A percentile compares a stretch with the other conserved stretches of the same genome.
phyloP scores from a whole-genome alignment of 2,797 vertebrate genomes.

The Pseudomugil tenellus region DNA sequence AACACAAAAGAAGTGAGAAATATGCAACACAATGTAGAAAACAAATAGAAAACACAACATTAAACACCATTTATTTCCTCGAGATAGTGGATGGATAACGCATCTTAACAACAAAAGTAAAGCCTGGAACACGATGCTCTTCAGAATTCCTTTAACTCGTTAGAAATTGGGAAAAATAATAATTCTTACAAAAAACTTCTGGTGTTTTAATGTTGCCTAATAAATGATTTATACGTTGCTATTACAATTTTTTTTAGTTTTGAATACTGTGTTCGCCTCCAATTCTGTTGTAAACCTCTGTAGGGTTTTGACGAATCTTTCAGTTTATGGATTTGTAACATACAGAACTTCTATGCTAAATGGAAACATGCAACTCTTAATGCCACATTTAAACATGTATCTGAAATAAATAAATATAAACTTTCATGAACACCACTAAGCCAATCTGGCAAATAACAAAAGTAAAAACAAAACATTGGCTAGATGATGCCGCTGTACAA shows the following conservation, averaged over 20 bases:
- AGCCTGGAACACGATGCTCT: not conserved
- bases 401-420: not conserved
- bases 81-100: not conserved
- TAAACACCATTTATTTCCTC: not conserved
- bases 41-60: constrained; percentile 7
- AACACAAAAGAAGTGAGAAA: constrained; percentile 15
- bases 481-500: no score
- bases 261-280: not conserved
- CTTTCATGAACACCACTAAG: no score
- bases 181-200: not conserved
- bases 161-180: not conserved
- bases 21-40: constrained; percentile 13
- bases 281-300: not conserved
- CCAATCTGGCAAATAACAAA: not conserved
- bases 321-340: not conserved
- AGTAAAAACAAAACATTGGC: not conserved
- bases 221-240: not conserved
- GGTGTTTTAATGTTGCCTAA: not conserved
- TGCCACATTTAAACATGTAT: not conserved
- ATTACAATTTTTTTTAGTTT: not conserved
- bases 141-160: no score
- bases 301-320: not conserved
- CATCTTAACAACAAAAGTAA: not conserved
- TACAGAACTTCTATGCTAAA: not conserved
- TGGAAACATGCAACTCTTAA: not conserved